Conservation (phyloP, 2,888 invertebrate species). For the Bimastos eiseni region DNA sequence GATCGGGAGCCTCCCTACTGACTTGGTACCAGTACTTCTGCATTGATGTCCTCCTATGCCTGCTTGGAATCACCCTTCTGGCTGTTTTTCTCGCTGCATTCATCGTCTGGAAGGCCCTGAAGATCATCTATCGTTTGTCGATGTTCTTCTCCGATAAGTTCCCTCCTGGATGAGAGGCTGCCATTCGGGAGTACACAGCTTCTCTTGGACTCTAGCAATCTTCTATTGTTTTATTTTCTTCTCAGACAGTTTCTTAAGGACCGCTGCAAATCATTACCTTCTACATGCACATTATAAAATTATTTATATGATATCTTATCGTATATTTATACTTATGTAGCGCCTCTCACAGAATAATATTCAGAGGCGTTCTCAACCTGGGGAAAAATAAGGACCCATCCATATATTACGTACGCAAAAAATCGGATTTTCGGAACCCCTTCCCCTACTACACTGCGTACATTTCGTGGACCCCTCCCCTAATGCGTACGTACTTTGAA, state of each 20-base stretch:
- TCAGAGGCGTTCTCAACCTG: no score
- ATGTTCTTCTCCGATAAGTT: neutral
- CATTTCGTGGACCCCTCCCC: no score
- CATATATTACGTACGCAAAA: no score
- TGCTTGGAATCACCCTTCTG: neutral
- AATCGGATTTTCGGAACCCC: no score
- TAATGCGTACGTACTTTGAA: no score
- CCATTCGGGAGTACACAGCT: neutral
- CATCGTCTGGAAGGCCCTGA: neutral
- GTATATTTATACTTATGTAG: no score
- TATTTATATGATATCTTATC: no score
- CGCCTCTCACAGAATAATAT: no score
- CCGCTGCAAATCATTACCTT: neutral
- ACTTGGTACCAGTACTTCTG: slow-evolving; percentile 40
- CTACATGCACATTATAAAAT: no score
- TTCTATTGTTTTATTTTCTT: neutral
- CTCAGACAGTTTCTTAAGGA: neutral
- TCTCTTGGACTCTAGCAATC: neutral
- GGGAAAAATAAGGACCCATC: no score
- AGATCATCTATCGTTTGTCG: neutral
- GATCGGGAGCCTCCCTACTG: slow-evolving; percentile 32
- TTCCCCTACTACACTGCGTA: no score
- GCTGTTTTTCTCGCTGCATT: neutral
- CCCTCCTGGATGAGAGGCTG: neutral
- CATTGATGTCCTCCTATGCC: slow-evolving; percentile 34